phyloP scores from a whole-genome alignment of 2,888 invertebrate species.

The Mythimna vitellina region DNA sequence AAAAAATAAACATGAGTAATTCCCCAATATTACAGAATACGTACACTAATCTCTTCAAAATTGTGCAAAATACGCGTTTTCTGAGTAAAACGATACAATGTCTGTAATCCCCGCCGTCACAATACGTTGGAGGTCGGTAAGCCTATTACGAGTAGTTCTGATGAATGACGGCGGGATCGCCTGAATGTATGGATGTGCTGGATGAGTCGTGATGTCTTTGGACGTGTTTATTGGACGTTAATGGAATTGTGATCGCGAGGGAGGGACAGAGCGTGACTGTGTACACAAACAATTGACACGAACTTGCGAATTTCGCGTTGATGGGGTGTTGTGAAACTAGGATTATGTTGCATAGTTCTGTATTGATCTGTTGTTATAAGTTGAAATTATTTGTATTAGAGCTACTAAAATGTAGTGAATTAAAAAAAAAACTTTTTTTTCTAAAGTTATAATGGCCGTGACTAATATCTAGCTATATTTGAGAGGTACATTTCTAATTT shows the following conservation, averaged over 20 bases:
- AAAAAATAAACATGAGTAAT: constrained; percentile 18
- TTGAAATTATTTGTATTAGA: not conserved
- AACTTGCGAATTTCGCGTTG: not conserved
- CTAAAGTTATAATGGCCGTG: no score
- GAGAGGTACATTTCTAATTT: no score
- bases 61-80: constrained; percentile 65
- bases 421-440: no score
- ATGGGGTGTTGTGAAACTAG: not conserved
- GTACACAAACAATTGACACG: constrained; percentile 31
- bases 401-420: no score
- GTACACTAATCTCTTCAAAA: constrained; percentile 45
- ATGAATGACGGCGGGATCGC: constrained; percentile 28
- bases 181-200: constrained; percentile 30
- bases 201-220: constrained; percentile 31
- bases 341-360: constrained; percentile 1
- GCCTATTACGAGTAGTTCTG: constrained; percentile 49
- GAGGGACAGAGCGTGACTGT: constrained; percentile 14
- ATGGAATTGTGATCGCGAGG: constrained; percentile 25
- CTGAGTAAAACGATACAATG: constrained; percentile 57
- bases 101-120: constrained; percentile 45
- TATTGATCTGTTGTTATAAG: not conserved
- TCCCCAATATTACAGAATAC: constrained; percentile 50
- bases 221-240: constrained; percentile 40
- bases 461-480: no score
- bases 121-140: constrained; percentile 55